Base-by-base conservation (phyloP, 64 coral and sea anemone genomes). In the Pocillopora verrucosa region DNA sequence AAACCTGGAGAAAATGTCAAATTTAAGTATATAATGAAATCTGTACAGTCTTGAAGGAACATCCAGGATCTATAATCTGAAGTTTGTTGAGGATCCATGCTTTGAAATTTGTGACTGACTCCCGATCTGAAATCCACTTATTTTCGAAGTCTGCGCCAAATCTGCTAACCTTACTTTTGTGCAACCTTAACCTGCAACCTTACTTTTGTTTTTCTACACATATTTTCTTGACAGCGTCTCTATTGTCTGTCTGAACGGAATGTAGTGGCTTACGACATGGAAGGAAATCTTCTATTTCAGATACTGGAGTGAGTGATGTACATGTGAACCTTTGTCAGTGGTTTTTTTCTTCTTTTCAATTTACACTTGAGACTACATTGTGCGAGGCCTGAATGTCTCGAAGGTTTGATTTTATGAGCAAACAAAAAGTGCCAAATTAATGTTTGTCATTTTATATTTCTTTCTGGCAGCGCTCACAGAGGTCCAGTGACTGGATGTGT, bases 231-330 rank as follows among this genome's bases (percentile, higher is more conserved):
- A 19, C 19, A 98, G 96, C 86, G 93, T 41, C 62, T 98, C 36
- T 98, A 95, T 72, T 95, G 96, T 87, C 76, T 98, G 30, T 98
- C 96, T 16, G 96, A 98, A 72, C 80, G 96, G 76, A 94, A 98
- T 85, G 93, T 98, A 2, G 93, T 95, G n/a, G 96, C 96, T 65
- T 98, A 93, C 76, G 96, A 98, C 80, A 93, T 98, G 93, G 58
- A 88, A 20, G 96, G 96, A 74, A 95, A 95, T 34, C 87, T 88
- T 36, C 89, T 98, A 35, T 98, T 98, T 76, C 88, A 95, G 85
- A 85, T 98, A 64, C 72, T 79, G 90, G 87, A 90, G 96, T 98
- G 89, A 95, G 75, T 89, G 9, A 14, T 58, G 34, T n/a, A n/a
- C n/a, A n/a, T n/a, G n/a, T n/a, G n/a, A n/a, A n/a, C n/a, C n/a